Conservation (phyloP, 2,888 invertebrate genomes). For the Lumbricus terrestris region DNA sequence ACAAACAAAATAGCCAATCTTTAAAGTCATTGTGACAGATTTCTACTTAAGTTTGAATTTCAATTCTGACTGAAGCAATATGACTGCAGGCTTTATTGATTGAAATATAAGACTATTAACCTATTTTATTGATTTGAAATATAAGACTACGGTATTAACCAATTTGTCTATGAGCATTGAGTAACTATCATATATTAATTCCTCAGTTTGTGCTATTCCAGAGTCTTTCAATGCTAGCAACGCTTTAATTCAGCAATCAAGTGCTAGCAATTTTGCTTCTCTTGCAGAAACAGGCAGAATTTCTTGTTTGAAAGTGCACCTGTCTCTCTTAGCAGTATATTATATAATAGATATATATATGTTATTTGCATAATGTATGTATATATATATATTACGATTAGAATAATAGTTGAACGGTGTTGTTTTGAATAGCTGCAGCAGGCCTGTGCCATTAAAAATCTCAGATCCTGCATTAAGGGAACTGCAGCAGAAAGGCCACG, state of each 20-base stretch:
- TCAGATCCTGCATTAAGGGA: background rate
- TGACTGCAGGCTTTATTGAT: background rate
- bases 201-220: background rate
- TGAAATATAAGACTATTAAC: no score
- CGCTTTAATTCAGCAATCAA: background rate
- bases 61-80: background rate
- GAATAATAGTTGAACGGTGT: background rate
- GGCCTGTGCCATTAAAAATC: background rate
- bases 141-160: no score
- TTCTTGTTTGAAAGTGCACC: background rate
- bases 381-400: background rate
- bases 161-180: background rate
- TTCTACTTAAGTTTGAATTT: background rate
- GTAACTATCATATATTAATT: background rate
- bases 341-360: no score
- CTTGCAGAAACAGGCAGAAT: background rate
- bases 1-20: background rate
- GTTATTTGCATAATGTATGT: background rate
- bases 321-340: background rate
- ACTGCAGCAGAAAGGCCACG: no score
- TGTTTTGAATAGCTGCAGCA: background rate
- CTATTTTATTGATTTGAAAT: no score
- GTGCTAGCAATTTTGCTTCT: background rate
- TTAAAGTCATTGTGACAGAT: background rate
- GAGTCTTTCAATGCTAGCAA: background rate